Evolutionary conservation across 1,140 invertebrate species (phyloP), one percentile per base, ranked within the genome.

Genomic region (Drosophila athabasca): DNA sequence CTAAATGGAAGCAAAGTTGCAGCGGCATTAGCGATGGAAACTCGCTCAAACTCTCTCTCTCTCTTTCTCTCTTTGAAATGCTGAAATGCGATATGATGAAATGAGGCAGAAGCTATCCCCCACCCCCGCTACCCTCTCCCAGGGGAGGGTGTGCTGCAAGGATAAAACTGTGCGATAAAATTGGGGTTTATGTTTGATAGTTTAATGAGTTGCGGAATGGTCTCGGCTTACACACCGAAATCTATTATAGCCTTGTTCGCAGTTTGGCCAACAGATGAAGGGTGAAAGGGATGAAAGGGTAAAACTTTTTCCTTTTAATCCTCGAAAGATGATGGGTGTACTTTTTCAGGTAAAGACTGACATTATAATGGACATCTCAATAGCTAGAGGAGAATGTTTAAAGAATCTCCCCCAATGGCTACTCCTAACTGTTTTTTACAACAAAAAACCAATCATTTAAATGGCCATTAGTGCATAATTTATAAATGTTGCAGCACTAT

Each of bases 1-100:
- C 69, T 82, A 73, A 82, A 78, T 74, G 74, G 64, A 74, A 71
- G 79, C 60, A 74, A 78, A 81, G 59, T 81, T 81, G 66, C 66
- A 69, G 62, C 48, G 52, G 59, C 79, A 81, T 81, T 80, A 76
- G 62, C 62, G 72, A 57, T 69, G 65, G 65, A 69, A 39, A 39
- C 35, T 39, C 29, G 6, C 6, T 24, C 24, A 3, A 24, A 24
- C 24, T 24, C 24, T 3, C 24, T 26, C 44, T 58, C 24, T 24
- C 24, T 3, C 24, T 26, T 8, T 31, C 24, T 24, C 24, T 3
- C 24, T 26, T 8, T 31, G 1, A 39, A 69, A 69, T 35, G 44
- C 44, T 69, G 66, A 69, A 69, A 69, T 69, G 62, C 61, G 58
- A 79, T 79, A 58, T 55, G 68, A 66, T 68, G 70, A 68, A 79